Conservation (phyloP, 2,888 invertebrate genomes). For the Pammene aurita region DNA sequence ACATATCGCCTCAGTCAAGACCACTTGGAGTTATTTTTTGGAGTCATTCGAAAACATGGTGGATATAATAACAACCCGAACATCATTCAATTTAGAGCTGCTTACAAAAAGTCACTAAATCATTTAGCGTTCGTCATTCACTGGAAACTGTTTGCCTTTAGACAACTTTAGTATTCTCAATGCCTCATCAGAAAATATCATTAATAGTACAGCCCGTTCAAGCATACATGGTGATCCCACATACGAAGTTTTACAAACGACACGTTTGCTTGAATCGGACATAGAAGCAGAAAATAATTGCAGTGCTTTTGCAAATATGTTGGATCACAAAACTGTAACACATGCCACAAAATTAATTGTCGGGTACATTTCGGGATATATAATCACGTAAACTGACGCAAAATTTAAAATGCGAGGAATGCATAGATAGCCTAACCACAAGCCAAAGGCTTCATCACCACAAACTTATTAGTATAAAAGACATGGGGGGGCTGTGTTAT, state of each 20-base stretch:
- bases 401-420: constrained; percentile 8
- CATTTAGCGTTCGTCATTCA: constrained; percentile 41
- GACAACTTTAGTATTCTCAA: constrained; percentile 41
- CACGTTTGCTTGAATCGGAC: too few relatives aligned
- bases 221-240: too few relatives aligned
- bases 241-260: too few relatives aligned
- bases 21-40: constrained; percentile 24
- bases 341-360: background rate
- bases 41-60: constrained; percentile 35
- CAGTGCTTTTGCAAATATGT: background rate
- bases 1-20: constrained; percentile 1
- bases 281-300: too few relatives aligned
- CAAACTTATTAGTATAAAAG: background rate
- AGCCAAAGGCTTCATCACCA: background rate
- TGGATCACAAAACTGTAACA: background rate
- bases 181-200: background rate
- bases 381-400: background rate
- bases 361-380: background rate
- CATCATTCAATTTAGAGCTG: constrained; percentile 37
- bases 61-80: constrained; percentile 43
- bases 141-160: constrained; percentile 41
- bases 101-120: constrained; percentile 42
- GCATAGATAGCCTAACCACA: background rate
- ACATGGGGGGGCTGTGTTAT: constrained; percentile 6
- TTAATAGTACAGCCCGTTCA: background rate